Percentiles rank a stretch among this genome's conserved stretches.
phyloP scores from a whole-genome alignment of 2,888 invertebrate genomes.

The Spodoptera exigua region DNA sequence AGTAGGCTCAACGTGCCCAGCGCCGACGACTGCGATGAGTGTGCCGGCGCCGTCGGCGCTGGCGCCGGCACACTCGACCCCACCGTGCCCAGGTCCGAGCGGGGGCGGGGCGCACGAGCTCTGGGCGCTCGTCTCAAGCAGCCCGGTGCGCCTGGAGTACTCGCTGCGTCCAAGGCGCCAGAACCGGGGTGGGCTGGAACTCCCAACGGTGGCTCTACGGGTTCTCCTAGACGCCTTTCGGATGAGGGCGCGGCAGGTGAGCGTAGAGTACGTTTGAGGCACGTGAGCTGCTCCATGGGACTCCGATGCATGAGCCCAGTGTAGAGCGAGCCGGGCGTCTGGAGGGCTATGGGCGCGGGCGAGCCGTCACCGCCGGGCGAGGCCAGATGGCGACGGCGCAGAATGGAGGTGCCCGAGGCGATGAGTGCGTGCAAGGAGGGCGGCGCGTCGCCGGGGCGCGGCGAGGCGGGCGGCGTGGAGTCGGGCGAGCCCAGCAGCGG shows the following conservation, averaged over 20 bases:
- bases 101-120: constrained; percentile 81
- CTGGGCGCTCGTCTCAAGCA: constrained; percentile 80
- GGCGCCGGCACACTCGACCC: constrained; percentile 89
- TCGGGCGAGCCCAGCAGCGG: constrained; percentile 91
- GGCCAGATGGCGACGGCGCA: constrained; percentile 86
- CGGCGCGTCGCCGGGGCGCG: constrained; percentile 91
- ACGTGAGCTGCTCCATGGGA: constrained; percentile 94
- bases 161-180: constrained; percentile 85
- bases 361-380: constrained; percentile 90
- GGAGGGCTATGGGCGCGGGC: constrained; percentile 90
- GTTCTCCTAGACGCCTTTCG: constrained; percentile 79
- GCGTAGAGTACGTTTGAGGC: constrained; percentile 89
- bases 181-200: constrained; percentile 90
- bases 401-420: constrained; percentile 84
- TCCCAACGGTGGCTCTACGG: constrained; percentile 82
- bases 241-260: constrained; percentile 79
- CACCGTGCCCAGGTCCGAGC: constrained; percentile 73
- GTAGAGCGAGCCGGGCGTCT: constrained; percentile 89
- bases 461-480: constrained; percentile 86
- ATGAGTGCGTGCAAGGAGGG: constrained; percentile 88
- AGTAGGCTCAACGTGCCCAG: constrained; percentile 94
- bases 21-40: constrained; percentile 73
- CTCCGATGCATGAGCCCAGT: constrained; percentile 91
- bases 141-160: constrained; percentile 72
- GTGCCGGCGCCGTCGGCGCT: constrained; percentile 62